phyloP scores from a whole-genome alignment of 2,113 vertebrate genomes.

The Crotalus viridis region DNA sequence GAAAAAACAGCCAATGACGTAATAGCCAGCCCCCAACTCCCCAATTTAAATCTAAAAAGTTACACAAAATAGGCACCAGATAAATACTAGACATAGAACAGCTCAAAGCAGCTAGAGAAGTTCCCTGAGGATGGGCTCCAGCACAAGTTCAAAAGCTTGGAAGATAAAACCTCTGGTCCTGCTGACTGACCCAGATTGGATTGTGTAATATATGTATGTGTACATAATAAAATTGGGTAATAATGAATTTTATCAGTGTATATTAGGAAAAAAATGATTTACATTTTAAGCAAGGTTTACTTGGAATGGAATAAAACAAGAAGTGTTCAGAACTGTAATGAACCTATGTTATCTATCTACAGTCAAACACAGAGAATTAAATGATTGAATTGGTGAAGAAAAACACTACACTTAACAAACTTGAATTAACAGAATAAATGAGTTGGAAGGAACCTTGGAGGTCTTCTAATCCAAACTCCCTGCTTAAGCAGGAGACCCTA shows the following conservation, averaged over 20 bases:
- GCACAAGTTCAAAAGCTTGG: too few relatives aligned
- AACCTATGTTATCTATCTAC: slow-evolving; percentile 21
- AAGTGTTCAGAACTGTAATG: slow-evolving; percentile 37
- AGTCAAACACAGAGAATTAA: neutral
- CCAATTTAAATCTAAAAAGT: neutral
- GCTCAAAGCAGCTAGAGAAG: neutral
- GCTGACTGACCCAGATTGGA: too few relatives aligned
- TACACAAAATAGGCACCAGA: neutral
- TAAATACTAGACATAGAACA: neutral
- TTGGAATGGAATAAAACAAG: slow-evolving; percentile 41
- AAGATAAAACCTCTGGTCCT: too few relatives aligned
- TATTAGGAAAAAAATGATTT: slow-evolving; percentile 41
- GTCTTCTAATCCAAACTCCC: too few relatives aligned
- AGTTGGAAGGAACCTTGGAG: too few relatives aligned
- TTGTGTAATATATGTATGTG: slow-evolving; percentile 30
- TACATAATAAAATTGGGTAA: slow-evolving; percentile 63
- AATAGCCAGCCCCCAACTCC: neutral
- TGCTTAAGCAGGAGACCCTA: too few relatives aligned
- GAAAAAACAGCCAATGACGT: neutral
- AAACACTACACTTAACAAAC: neutral
- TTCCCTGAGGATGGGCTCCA: too few relatives aligned
- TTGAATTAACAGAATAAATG: neutral
- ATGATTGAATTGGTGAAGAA: neutral
- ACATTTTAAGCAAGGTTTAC: slow-evolving; percentile 37
- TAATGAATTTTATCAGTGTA: slow-evolving; percentile 59